Percentiles rank a stretch among this genome's conserved stretches.
These are phyloP conservation scores for Planiliza haematocheilus DNA, from an alignment of 2,113 vertebrate species.

Conservation along the genomic window DNA sequence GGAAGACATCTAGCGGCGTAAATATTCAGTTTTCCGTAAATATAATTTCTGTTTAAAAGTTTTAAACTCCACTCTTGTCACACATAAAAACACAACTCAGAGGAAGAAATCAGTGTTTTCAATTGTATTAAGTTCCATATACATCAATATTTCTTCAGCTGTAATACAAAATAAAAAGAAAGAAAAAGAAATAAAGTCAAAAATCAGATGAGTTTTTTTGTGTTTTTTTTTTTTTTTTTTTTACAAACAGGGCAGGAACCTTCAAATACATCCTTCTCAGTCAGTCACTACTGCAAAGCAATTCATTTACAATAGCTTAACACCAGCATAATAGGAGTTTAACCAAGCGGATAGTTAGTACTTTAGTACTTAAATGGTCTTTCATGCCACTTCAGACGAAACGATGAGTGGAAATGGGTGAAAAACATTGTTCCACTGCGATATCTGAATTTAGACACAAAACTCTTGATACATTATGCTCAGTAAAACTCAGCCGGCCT, in stretches of 20 bases:
- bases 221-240: constrained; percentile 18
- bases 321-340: constrained; percentile 63
- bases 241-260: constrained; percentile 98
- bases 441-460: constrained; percentile 56
- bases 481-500: constrained; percentile 51
- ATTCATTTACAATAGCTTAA: constrained; percentile 68
- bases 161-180: constrained; percentile 85
- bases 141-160: constrained; percentile 87
- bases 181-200: constrained; percentile 72
- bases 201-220: constrained; percentile 78
- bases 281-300: constrained; percentile 83
- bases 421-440: constrained; percentile 40
- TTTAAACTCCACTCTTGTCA: too few species aligned
- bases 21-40: too few species aligned
- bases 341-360: constrained; percentile 60
- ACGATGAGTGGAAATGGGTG: constrained; percentile 58
- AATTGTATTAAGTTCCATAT: constrained; percentile 87
- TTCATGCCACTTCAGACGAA: constrained; percentile 69
- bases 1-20: too few species aligned
- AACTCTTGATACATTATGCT: constrained; percentile 50
- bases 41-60: too few species aligned
- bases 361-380: constrained; percentile 46
- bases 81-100: background rate
- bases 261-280: constrained; percentile 90
- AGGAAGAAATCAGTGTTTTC: constrained; percentile 64